These are phyloP conservation scores for Scaptomyza flava DNA, from an alignment of 2,888 invertebrate genomes.

Conservation along the genomic window DNA sequence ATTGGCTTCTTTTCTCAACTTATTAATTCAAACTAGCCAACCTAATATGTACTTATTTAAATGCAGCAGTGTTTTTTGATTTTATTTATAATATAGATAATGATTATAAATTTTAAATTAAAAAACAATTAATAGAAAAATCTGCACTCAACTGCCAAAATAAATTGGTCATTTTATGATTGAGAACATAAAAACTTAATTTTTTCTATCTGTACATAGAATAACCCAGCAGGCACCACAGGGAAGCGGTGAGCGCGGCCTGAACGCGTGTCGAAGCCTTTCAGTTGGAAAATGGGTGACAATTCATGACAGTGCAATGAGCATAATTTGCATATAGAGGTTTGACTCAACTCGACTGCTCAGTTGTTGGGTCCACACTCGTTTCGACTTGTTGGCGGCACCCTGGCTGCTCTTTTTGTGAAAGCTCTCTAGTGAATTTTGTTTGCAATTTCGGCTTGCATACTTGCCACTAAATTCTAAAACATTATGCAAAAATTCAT, in stretches of 20 bases:
- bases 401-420: constrained; percentile 42
- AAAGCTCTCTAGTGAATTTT: constrained; percentile 62
- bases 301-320: constrained; percentile 77
- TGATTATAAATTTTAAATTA: too few relatives aligned
- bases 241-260: constrained; percentile 20
- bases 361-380: constrained; percentile 24
- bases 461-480: constrained; percentile 31
- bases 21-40: too few relatives aligned
- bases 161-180: too few relatives aligned
- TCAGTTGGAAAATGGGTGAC: constrained; percentile 79
- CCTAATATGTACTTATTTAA: too few relatives aligned
- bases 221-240: background rate
- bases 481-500: constrained; percentile 53
- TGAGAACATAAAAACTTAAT: too few relatives aligned
- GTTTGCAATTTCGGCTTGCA: constrained; percentile 45
- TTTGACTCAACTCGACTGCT: constrained; percentile 10
- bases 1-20: too few relatives aligned
- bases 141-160: too few relatives aligned
- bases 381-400: constrained; percentile 4
- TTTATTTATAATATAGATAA: too few relatives aligned
- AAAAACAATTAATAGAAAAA: too few relatives aligned
- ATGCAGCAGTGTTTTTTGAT: too few relatives aligned
- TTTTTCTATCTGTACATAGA: too few relatives aligned
- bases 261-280: constrained; percentile 73
- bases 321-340: constrained; percentile 78